phyloP scores from a whole-genome alignment of 1,140 invertebrate species.

The Drosophila kurseongensis region DNA sequence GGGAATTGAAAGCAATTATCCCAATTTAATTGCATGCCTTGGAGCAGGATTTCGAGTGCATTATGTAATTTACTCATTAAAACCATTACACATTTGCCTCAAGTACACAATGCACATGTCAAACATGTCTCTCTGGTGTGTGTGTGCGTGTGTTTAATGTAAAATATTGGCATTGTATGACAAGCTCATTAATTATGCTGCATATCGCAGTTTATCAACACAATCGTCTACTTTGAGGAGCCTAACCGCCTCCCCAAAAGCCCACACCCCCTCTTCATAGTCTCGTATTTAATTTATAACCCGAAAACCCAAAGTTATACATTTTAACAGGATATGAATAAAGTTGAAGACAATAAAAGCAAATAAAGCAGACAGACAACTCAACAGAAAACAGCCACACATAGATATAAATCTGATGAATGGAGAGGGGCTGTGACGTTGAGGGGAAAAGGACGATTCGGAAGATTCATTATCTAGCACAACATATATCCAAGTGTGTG shows the following conservation, averaged over 20 bases:
- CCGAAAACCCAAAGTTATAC: slow-evolving; percentile 81
- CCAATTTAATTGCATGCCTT: slow-evolving; percentile 57
- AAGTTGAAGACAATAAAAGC: slow-evolving; percentile 83
- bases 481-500: slow-evolving; percentile 75
- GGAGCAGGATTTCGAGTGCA: slow-evolving; percentile 57
- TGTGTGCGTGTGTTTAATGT: slow-evolving; percentile 57
- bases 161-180: slow-evolving; percentile 81
- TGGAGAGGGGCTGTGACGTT: background rate
- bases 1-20: slow-evolving; percentile 48
- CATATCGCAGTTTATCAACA: slow-evolving; percentile 81
- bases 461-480: slow-evolving; percentile 81
- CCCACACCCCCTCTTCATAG: background rate
- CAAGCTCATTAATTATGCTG: slow-evolving; percentile 81
- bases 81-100: slow-evolving; percentile 61
- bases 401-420: slow-evolving; percentile 18
- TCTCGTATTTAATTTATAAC: slow-evolving; percentile 79
- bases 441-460: slow-evolving; percentile 8
- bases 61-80: slow-evolving; percentile 77
- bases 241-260: background rate
- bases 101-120: slow-evolving; percentile 51
- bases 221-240: slow-evolving; percentile 72
- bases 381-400: slow-evolving; percentile 28
- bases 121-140: slow-evolving; percentile 39
- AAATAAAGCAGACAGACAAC: slow-evolving; percentile 74
- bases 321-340: slow-evolving; percentile 83